A percentile compares a stretch with the other conserved stretches of the same genome.
phyloP scores from a whole-genome alignment of 2,113 vertebrate genomes.

The Setophaga kirtlandii region DNA sequence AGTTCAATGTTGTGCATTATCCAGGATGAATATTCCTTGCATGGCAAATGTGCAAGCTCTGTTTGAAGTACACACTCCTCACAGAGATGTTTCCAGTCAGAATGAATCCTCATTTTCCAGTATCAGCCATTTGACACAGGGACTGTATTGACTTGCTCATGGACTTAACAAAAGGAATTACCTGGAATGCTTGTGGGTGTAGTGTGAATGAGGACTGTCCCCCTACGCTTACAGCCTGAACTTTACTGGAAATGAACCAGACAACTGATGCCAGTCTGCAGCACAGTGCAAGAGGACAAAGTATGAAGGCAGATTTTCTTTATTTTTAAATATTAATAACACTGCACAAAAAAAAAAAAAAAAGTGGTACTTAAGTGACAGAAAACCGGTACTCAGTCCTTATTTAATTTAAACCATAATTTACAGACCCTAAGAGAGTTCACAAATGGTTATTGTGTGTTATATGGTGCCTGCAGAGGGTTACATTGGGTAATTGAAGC shows the following conservation, averaged over 20 bases:
- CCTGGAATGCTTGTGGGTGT: neutral
- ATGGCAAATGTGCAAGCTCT: neutral
- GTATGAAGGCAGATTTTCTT: constrained; percentile 35
- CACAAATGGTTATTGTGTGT: constrained; percentile 1
- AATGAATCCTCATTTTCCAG: neutral
- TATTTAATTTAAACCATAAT: constrained; percentile 10
- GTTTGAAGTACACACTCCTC: neutral
- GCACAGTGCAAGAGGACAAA: constrained; percentile 34
- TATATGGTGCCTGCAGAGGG: neutral
- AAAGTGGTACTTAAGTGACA: constrained; percentile 43
- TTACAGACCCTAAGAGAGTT: constrained; percentile 41
- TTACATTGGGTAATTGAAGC: constrained; percentile 11
- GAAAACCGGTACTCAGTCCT: neutral
- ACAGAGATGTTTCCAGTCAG: neutral
- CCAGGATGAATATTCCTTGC: neutral
- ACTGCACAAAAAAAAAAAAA: constrained; percentile 53
- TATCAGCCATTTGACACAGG: neutral
- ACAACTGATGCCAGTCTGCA: neutral
- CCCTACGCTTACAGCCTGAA: neutral
- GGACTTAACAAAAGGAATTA: neutral
- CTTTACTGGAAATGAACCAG: neutral
- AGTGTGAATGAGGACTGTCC: neutral
- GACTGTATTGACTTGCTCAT: neutral
- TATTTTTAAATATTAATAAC: constrained; percentile 55
- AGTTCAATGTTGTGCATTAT: neutral